These are phyloP conservation scores for Ispidina lecontei DNA, from an alignment of 2,797 vertebrate genomes.

Conservation along the genomic window DNA sequence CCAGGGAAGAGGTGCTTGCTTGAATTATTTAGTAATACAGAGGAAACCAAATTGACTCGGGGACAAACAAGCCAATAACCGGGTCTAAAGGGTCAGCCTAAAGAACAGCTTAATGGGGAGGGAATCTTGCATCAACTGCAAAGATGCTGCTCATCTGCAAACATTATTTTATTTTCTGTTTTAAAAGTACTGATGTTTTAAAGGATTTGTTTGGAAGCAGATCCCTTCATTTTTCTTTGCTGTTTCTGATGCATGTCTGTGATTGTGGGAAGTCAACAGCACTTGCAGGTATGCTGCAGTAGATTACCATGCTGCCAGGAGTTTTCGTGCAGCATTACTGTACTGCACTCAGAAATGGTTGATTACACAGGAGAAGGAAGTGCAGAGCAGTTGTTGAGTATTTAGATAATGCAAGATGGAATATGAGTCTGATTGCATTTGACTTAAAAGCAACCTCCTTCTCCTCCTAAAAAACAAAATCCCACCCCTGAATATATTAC, in stretches of 20 bases:
- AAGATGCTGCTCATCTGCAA: not conserved
- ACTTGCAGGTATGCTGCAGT: not conserved
- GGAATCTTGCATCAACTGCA: not conserved
- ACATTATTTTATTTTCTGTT: not conserved
- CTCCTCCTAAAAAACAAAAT: not conserved
- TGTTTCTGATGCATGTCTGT: not conserved
- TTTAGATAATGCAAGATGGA: conserved; percentile 20
- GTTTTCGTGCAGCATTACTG: not conserved
- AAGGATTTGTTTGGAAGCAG: not conserved
- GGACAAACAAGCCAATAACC: not conserved
- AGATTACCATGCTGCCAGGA: not conserved
- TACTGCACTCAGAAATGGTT: not conserved
- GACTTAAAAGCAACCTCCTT: conserved; percentile 10
- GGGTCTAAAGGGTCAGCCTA: not conserved
- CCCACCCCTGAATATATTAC: not conserved
- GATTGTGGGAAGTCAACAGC: not conserved
- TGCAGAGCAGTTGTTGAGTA: not conserved
- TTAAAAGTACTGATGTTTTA: not conserved
- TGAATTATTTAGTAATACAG: conserved; percentile 16
- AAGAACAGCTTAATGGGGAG: not conserved
- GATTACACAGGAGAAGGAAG: not conserved
- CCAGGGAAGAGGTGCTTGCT: not conserved
- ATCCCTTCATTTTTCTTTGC: not conserved
- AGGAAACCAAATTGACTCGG: not conserved
- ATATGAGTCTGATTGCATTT: not conserved